These are phyloP conservation scores for Eupithecia dodoneata DNA, from an alignment of 2,888 invertebrate genomes.

Conservation along the genomic window DNA sequence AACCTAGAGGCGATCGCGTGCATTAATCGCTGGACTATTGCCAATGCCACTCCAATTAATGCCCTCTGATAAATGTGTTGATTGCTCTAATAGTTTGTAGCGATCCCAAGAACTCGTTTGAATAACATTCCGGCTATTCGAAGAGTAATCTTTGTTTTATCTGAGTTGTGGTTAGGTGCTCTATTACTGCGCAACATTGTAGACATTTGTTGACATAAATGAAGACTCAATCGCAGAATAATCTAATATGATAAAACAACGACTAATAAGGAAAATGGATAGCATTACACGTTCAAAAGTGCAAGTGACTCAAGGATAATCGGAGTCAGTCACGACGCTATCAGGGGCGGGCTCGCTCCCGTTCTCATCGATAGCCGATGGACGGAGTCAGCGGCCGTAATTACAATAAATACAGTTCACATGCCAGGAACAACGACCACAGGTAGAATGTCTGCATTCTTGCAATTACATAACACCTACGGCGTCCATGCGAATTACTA, in stretches of 20 bases:
- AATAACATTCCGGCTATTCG: constrained; percentile 35
- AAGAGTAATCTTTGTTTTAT: constrained; percentile 28
- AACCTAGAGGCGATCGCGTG: constrained; percentile 66
- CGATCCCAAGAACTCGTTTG: constrained; percentile 28
- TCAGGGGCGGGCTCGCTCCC: constrained; percentile 56
- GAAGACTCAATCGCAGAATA: constrained; percentile 26
- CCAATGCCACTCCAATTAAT: constrained; percentile 72
- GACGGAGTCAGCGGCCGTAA: constrained; percentile 67
- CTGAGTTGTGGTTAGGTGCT: constrained; percentile 16
- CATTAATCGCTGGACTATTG: constrained; percentile 75
- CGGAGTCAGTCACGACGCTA: constrained; percentile 59
- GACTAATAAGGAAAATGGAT: constrained; percentile 45
- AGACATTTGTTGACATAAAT: constrained; percentile 18
- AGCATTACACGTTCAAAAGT: constrained; percentile 49
- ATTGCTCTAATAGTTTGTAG: constrained; percentile 50
- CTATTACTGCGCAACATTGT: constrained; percentile 13
- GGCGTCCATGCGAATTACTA: constrained; percentile 47
- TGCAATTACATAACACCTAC: constrained; percentile 69
- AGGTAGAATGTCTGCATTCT: constrained; percentile 65
- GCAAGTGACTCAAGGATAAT: constrained; percentile 60
- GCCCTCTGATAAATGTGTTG: constrained; percentile 56
- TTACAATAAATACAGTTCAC: constrained; percentile 78
- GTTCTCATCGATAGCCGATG: constrained; percentile 58
- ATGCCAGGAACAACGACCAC: constrained; percentile 68
- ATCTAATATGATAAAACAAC: constrained; percentile 34